Conservation (phyloP, 35 echinoderm and acorn worm genomes). For the Apostichopus parvimensis region DNA sequence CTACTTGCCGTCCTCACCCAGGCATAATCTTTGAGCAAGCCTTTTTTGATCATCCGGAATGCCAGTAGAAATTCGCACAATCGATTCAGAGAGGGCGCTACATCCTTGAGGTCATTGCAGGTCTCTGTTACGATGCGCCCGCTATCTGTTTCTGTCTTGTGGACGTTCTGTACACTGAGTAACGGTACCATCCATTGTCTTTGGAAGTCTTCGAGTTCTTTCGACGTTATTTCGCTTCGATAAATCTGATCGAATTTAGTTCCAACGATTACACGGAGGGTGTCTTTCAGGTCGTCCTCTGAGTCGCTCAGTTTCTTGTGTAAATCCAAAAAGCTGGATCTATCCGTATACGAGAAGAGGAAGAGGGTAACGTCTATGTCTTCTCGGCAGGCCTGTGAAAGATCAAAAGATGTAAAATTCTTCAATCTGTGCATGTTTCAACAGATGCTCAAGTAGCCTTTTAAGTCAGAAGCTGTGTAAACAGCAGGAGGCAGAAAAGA, state of each 20-base stretch:
- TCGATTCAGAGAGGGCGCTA: conserved; percentile 71
- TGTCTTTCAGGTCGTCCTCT: conserved; percentile 27
- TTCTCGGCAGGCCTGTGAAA: conserved; percentile 79
- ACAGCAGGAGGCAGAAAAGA: too few relatives aligned
- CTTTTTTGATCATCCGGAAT: conserved; percentile 53
- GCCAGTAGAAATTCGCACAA: conserved; percentile 75
- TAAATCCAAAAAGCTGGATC: conserved; percentile 91
- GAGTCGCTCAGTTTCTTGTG: conserved; percentile 19
- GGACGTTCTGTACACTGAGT: conserved; percentile 81
- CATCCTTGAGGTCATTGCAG: conserved; percentile 63
- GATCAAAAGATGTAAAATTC: background rate
- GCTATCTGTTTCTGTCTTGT: conserved; percentile 66
- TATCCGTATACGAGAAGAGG: conserved; percentile 93
- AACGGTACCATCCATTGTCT: conserved; percentile 78
- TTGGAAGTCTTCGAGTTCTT: conserved; percentile 83
- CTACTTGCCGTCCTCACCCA: background rate
- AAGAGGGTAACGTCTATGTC: conserved; percentile 65
- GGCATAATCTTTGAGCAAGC: conserved; percentile 21
- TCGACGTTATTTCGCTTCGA: conserved; percentile 86
- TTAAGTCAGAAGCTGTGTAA: too few relatives aligned
- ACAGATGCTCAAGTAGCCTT: too few relatives aligned
- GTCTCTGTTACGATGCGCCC: conserved; percentile 57
- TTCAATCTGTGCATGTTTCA: too few relatives aligned
- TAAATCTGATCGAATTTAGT: conserved; percentile 90
- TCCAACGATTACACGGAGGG: conserved; percentile 74